phyloP scores from a whole-genome alignment of 2,113 vertebrate genomes.

The Cryptotis parvus region DNA sequence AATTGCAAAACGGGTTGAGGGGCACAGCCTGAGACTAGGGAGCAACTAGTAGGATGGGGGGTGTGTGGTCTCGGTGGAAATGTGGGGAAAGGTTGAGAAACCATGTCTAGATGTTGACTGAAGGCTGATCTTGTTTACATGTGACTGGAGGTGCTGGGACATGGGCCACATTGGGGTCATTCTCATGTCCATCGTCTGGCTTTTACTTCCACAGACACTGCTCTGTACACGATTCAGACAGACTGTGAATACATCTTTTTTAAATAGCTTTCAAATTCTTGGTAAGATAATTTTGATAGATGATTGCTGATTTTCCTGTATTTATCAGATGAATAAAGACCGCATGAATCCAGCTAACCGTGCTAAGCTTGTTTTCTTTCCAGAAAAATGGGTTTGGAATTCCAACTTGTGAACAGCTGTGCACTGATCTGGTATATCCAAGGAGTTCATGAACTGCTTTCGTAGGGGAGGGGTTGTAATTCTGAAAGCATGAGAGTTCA shows the following conservation, averaged over 20 bases:
- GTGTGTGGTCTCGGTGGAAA: too few relatives aligned
- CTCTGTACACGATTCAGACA: slow-evolving; percentile 83
- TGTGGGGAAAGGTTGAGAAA: too few relatives aligned
- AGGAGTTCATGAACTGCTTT: too few relatives aligned
- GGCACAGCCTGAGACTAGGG: too few relatives aligned
- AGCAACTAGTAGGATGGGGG: too few relatives aligned
- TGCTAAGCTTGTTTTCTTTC: slow-evolving; percentile 43
- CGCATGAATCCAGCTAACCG: slow-evolving; percentile 75
- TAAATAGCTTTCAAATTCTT: slow-evolving; percentile 84
- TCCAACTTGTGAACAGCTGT: too few relatives aligned
- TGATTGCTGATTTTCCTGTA: slow-evolving; percentile 85
- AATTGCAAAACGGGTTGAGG: too few relatives aligned
- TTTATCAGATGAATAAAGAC: slow-evolving; percentile 86
- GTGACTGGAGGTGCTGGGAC: slow-evolving; percentile 50
- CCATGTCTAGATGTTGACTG: neutral
- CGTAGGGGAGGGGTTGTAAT: too few relatives aligned
- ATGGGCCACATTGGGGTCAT: slow-evolving; percentile 46
- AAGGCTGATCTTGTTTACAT: slow-evolving; percentile 29
- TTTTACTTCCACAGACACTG: slow-evolving; percentile 79
- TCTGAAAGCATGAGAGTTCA: too few relatives aligned
- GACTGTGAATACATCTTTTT: slow-evolving; percentile 86
- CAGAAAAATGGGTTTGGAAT: too few relatives aligned
- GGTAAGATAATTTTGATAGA: slow-evolving; percentile 87
- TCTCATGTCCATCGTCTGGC: slow-evolving; percentile 77
- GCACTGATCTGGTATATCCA: too few relatives aligned